Percentiles rank a stretch among this genome's conserved stretches.
These are phyloP conservation scores for Anthonomus grandis DNA, from an alignment of 1,140 invertebrate species.

Conservation along the genomic window DNA sequence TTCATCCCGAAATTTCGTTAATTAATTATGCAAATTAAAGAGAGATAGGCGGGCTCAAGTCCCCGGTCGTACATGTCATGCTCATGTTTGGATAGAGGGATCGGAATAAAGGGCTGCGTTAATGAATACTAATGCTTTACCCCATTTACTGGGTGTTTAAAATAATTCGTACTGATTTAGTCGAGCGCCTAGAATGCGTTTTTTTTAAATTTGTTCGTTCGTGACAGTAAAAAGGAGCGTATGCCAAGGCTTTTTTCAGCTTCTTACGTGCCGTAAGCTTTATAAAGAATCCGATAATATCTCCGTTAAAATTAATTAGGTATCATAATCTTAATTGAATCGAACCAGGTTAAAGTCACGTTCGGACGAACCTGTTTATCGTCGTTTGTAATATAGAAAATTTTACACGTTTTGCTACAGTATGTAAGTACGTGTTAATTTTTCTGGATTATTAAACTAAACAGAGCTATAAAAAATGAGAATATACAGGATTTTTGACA, in stretches of 20 bases:
- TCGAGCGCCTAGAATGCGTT: neutral
- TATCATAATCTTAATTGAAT: conserved; percentile 15
- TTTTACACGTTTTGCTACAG: too few relatives aligned
- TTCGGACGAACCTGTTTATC: neutral
- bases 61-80: conserved; percentile 13
- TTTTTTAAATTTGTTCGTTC: too few relatives aligned
- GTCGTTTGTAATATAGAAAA: conserved; percentile 4
- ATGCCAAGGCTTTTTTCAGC: too few relatives aligned
- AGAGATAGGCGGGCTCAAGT: conserved; percentile 10
- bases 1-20: conserved; percentile 9
- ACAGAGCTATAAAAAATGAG: too few relatives aligned
- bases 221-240: too few relatives aligned
- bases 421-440: too few relatives aligned
- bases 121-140: conserved; percentile 11
- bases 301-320: conserved; percentile 4
- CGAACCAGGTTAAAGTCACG: conserved; percentile 9
- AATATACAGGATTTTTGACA: too few relatives aligned
- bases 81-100: conserved; percentile 20
- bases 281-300: neutral
- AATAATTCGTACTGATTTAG: neutral
- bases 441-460: too few relatives aligned
- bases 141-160: neutral
- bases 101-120: conserved; percentile 16
- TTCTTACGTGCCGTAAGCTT: neutral
- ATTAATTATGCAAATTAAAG: conserved; percentile 26